Evolutionary conservation across 2,113 vertebrate genomes (phyloP).

Genomic region (Pelmatolapia mariae): DNA sequence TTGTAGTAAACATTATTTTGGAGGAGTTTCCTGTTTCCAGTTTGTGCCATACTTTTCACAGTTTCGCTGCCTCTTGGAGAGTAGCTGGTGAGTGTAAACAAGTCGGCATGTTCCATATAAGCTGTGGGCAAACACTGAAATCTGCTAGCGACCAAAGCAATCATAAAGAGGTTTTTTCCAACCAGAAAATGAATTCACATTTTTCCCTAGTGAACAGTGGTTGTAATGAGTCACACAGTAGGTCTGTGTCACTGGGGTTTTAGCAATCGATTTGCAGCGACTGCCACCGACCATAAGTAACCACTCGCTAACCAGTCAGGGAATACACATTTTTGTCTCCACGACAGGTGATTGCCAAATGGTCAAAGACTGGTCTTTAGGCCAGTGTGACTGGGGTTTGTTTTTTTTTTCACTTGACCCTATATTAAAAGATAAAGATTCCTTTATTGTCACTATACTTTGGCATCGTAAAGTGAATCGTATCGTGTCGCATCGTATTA

Average conservation of each 20-base stretch:
- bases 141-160: background rate
- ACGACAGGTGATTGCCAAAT: background rate
- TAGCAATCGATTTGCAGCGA: background rate
- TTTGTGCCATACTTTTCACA: background rate
- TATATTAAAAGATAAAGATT: background rate
- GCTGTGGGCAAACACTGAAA: accelerated
- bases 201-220: background rate
- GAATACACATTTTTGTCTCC: background rate
- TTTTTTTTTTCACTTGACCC: background rate
- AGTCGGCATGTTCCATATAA: background rate
- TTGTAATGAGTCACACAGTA: background rate
- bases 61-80: background rate
- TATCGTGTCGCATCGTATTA: accelerated
- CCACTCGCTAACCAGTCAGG: background rate
- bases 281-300: background rate
- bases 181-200: background rate
- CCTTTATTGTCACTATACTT: background rate
- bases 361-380: background rate
- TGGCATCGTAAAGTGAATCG: background rate
- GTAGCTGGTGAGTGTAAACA: background rate
- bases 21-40: accelerated
- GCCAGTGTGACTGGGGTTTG: background rate
- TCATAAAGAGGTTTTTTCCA: background rate
- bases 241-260: background rate
- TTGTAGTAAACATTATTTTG: background rate